Base-by-base conservation (phyloP, 1,140 invertebrate genomes). In the Lethrus apterus region DNA sequence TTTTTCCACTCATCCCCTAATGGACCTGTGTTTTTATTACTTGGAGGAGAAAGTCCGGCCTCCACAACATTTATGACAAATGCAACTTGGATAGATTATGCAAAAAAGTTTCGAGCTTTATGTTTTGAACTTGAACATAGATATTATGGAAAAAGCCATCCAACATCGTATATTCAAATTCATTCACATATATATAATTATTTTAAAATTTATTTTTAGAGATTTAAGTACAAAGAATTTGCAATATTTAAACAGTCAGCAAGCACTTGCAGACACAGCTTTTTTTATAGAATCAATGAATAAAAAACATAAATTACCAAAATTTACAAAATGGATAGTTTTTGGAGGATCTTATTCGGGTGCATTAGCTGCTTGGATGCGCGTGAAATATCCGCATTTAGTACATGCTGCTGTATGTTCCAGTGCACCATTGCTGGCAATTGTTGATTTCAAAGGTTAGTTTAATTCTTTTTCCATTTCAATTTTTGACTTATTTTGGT, bases 341-440 rank as follows among this genome's bases (percentile, higher is more conserved):
- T 94, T 96, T 67, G 93, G 93, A 19, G 92, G 93, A 1, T 93
- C 89, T 0, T 97, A 97, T 68, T 83, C 91, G 2, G 93, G 92
- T 33, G 86, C 85, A 2, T 67, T 96, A 30, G 86, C 90, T 10
- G 92, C 91, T 4, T 96, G 92, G 92, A 72, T 88, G 38, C 71
- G 93, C 40, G 62, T 81, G 5, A 95, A 94, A 67, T 96, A 93
- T 70, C 90, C 93, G 2, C 83, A 95, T 71, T 69, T 95, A 3
- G 80, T 93, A 1, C 70, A 88, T 65, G 86, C 81, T 2, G 78
- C 91, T 24, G 79, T 96, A 4, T 91, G 89, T n/a, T 77, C 86
- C 0, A 93, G 89, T 72, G 92, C 86, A 2, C 92, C 92, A 4
- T 68, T 97, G 10, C 57, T 86, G 30, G 89, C 91, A 10, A 68